Evolutionary conservation across 2,797 vertebrate species (phyloP), one percentile per base, ranked within the genome.

Genomic region (Enteromius treurensis): DNA sequence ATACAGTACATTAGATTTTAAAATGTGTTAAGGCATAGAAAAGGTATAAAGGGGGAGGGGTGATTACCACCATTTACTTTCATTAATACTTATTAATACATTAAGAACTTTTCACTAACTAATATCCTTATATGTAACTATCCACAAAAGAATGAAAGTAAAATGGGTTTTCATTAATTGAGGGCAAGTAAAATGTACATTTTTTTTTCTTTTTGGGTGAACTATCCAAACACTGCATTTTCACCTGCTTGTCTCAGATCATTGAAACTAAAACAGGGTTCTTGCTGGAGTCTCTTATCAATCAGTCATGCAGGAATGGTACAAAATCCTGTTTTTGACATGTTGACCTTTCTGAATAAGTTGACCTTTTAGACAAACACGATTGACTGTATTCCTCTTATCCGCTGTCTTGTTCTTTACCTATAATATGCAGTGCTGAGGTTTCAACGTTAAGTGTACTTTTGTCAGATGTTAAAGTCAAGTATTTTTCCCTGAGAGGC

Each of bases 401-500:
- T 42, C 6, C 4, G 76, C 14, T 42, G 55, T 68, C 21, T 68
- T 68, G 62, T 55, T 64, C 68, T 55, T 74, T 55, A 10, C 69
- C 40, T 49, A 26, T 65, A 75, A 71, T 32, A 7, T 21, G n/a
- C 23, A 8, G 37, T n/a, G 67, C 51, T 40, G 55, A 64, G 67
- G 37, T 78, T 29, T 40, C 68, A 58, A 5, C 51, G 3, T 26
- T 37, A 62, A 69, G 62, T 45, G 23, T 79, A 8, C 68, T 37
- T 64, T 60, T 74, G 49, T 19, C 14, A 10, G 17, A 69, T 83
- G 64, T 77, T 32, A 55, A 26, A 77, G 26, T 81, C 32, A 87
- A 79, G 86, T 79, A 47, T 29, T 75, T 87, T 79, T 62, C 29
- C 19, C 60, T 81, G 58, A 79, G 79, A 68, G 45, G 23, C 51